phyloP scores from a whole-genome alignment of 2,113 vertebrate species.

The Otis tarda region DNA sequence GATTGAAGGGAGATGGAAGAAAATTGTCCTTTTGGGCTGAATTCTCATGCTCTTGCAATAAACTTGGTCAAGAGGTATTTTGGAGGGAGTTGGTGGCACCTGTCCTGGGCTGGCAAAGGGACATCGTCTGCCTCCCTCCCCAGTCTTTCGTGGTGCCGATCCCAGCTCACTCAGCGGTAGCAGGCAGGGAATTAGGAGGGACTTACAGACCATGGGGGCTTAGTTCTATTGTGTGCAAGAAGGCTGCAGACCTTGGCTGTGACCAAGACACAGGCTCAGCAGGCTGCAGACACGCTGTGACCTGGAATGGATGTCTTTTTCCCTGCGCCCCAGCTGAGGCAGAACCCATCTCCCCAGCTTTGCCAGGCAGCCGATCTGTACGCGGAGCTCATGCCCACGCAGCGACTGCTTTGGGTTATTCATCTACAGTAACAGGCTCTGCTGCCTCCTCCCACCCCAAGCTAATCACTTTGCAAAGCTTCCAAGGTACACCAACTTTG shows the following conservation, averaged over 20 bases:
- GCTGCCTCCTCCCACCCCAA: slow-evolving; percentile 51
- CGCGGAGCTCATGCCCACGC: background rate
- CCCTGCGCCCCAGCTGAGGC: background rate
- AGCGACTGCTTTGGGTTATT: slow-evolving; percentile 25
- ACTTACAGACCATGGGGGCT: background rate
- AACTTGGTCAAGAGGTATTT: background rate
- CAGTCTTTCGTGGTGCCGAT: background rate
- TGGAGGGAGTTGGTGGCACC: background rate
- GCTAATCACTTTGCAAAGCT: slow-evolving; percentile 54
- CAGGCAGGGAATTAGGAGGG: background rate
- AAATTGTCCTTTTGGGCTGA: background rate
- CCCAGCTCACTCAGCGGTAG: fast-evolving
- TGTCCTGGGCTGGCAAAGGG: background rate
- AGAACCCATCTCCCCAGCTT: background rate
- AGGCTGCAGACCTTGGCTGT: background rate
- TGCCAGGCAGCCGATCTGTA: background rate
- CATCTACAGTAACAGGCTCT: slow-evolving; percentile 35
- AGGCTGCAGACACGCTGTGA: background rate
- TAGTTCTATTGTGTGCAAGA: background rate
- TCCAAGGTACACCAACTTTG: slow-evolving; percentile 52
- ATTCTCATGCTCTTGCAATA: background rate
- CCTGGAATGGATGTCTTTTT: background rate
- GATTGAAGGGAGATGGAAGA: background rate
- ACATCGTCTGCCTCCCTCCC: background rate
- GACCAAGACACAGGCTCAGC: background rate